These are phyloP conservation scores for Meloidogyne chitwoodi DNA, from an alignment of 1,140 invertebrate species.

Conservation along the genomic window DNA sequence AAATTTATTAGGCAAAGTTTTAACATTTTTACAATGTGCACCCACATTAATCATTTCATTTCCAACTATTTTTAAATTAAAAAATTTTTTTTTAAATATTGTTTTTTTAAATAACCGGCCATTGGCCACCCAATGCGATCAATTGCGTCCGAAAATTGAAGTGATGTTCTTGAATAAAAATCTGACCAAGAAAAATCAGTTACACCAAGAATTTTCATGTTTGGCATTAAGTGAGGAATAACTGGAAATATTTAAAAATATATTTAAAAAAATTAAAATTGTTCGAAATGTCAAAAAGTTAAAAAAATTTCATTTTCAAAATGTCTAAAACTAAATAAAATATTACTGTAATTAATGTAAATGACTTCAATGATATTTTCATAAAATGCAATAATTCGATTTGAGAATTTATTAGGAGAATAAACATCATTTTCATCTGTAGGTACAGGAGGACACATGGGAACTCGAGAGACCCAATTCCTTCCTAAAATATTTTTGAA, in stretches of 20 bases:
- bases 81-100: background rate
- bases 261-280: too few relatives aligned
- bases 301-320: too few relatives aligned
- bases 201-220: slow-evolving; percentile 7
- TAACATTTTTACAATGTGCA: slow-evolving; percentile 11
- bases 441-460: slow-evolving; percentile 10
- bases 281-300: too few relatives aligned
- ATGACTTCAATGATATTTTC: slow-evolving; percentile 6
- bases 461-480: slow-evolving; percentile 16
- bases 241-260: background rate
- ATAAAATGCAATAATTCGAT: slow-evolving; percentile 10
- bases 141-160: slow-evolving; percentile 6
- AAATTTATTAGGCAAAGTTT: slow-evolving; percentile 18
- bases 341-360: background rate
- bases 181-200: slow-evolving; percentile 5
- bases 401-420: background rate
- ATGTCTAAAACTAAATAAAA: background rate
- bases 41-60: background rate
- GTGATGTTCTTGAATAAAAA: slow-evolving; percentile 5
- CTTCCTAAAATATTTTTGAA: slow-evolving; percentile 11
- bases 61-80: background rate
- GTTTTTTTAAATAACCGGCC: background rate
- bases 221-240: background rate
- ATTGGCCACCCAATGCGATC: slow-evolving; percentile 11
- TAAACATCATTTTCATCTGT: background rate